These are phyloP conservation scores for Ctenopoma kingsleyae DNA, from an alignment of 2,797 vertebrate species.

Conservation along the genomic window DNA sequence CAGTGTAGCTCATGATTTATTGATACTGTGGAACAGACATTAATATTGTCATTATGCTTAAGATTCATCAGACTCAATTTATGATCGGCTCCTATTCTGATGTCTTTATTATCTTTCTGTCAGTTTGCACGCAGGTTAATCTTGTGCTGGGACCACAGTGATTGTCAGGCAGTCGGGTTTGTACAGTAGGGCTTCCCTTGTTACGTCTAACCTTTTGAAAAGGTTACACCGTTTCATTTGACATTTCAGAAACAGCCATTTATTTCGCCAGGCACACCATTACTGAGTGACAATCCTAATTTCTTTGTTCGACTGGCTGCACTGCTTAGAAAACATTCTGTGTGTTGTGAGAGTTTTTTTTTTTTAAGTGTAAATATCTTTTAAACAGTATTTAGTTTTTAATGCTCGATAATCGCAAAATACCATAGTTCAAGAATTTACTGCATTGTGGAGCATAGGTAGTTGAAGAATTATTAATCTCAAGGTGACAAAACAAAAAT, in stretches of 20 bases:
- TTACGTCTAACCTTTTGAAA: slow-evolving; percentile 78
- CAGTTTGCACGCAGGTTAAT: slow-evolving; percentile 42
- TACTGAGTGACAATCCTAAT: slow-evolving; percentile 12
- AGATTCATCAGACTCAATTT: slow-evolving; percentile 60
- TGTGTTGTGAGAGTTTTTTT: no score
- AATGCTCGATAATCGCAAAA: neutral
- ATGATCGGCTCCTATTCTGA: slow-evolving; percentile 28
- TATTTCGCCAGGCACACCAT: slow-evolving; percentile 31
- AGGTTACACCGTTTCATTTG: slow-evolving; percentile 70
- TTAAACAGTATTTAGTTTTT: neutral
- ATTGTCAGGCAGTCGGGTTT: slow-evolving; percentile 40
- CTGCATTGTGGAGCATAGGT: neutral
- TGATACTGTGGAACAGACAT: slow-evolving; percentile 55
- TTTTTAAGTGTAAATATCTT: neutral
- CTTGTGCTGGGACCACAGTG: slow-evolving; percentile 25
- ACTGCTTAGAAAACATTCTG: slow-evolving; percentile 3
- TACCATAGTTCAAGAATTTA: neutral
- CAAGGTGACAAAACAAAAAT: slow-evolving; percentile 5
- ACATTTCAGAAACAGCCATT: slow-evolving; percentile 75
- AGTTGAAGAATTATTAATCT: neutral
- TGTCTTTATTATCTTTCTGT: slow-evolving; percentile 57
- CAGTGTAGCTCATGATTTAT: slow-evolving; percentile 71
- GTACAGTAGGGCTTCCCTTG: slow-evolving; percentile 55
- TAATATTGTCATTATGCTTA: slow-evolving; percentile 65
- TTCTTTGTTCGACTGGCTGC: slow-evolving; percentile 21